Percentiles rank a stretch among this genome's conserved stretches.
These are phyloP conservation scores for Drosophila bocqueti DNA, from an alignment of 1,140 invertebrate genomes.

Conservation along the genomic window DNA sequence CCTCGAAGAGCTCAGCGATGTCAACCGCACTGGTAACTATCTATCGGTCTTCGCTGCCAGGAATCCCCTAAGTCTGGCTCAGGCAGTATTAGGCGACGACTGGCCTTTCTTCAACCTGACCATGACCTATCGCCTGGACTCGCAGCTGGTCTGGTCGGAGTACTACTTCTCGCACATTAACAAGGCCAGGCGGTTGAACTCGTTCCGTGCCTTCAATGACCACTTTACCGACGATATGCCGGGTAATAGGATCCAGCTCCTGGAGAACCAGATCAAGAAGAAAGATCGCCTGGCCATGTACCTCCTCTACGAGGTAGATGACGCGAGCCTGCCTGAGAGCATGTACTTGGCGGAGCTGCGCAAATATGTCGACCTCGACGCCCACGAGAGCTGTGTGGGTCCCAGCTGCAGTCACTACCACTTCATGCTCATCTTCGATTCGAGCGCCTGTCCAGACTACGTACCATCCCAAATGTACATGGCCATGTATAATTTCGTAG, in stretches of 20 bases:
- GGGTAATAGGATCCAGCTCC: rapidly evolving
- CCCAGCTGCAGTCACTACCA: constrained; percentile 51
- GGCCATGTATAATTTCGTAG: constrained; percentile 42
- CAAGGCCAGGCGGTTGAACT: background rate
- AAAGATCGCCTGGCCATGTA: constrained; percentile 37
- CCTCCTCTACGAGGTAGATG: constrained; percentile 43
- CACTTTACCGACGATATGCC: constrained; percentile 15
- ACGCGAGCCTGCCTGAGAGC: constrained; percentile 25
- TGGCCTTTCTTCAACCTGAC: constrained; percentile 33
- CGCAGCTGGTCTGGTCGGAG: constrained; percentile 1
- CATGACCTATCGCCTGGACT: no score
- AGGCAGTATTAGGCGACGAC: constrained; percentile 1
- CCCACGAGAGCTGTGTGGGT: constrained; percentile 12
- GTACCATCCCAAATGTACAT: constrained; percentile 44
- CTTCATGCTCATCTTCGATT: constrained; percentile 64
- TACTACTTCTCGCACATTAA: constrained; percentile 32
- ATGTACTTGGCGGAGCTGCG: constrained; percentile 47
- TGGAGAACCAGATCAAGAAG: background rate
- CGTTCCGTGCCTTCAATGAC: constrained; percentile 1
- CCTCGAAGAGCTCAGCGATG: background rate
- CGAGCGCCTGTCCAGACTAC: constrained; percentile 53
- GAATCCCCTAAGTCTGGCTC: constrained; percentile 26
- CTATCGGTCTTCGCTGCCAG: constrained; percentile 41
- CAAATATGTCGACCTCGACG: constrained; percentile 29
- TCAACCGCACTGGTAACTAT: constrained; percentile 17